phyloP scores from a whole-genome alignment of 1,140 invertebrate species.

The Euwallacea similis region DNA sequence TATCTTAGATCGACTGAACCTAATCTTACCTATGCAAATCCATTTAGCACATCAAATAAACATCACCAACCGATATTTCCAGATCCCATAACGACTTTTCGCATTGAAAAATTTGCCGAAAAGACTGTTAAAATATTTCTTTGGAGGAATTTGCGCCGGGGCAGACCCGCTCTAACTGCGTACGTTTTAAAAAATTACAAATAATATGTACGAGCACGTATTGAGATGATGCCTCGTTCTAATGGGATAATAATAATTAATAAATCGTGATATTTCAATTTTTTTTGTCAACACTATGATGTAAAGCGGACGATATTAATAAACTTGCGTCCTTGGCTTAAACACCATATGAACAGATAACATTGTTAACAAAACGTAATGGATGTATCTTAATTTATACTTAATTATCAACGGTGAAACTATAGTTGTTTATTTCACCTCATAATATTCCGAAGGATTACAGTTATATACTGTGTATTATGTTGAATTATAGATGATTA shows the following conservation, averaged over 20 bases:
- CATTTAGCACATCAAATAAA: slow-evolving; percentile 8
- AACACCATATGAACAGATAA: too few species aligned
- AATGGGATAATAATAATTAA: slow-evolving; percentile 11
- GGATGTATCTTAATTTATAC: too few species aligned
- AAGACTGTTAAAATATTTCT: neutral
- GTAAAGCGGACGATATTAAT: slow-evolving; percentile 2
- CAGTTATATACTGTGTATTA: too few species aligned
- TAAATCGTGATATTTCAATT: slow-evolving; percentile 9
- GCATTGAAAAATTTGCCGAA: neutral
- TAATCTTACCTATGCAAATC: neutral
- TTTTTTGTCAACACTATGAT: slow-evolving; percentile 19
- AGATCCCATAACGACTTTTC: slow-evolving; percentile 7
- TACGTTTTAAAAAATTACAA: slow-evolving; percentile 3
- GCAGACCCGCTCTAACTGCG: slow-evolving; percentile 14
- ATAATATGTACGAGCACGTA: neutral
- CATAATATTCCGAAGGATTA: too few species aligned
- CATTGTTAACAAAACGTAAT: too few species aligned
- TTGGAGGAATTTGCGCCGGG: neutral
- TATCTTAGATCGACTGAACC: too few species aligned
- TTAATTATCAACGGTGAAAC: too few species aligned
- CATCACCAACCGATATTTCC: neutral
- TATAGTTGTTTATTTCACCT: too few species aligned
- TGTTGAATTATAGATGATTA: too few species aligned
- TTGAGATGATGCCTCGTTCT: neutral
- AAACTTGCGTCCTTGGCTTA: slow-evolving; percentile 8